These are phyloP conservation scores for Peromyscus attwateri DNA, from an alignment of 2,797 vertebrate species.

Conservation along the genomic window DNA sequence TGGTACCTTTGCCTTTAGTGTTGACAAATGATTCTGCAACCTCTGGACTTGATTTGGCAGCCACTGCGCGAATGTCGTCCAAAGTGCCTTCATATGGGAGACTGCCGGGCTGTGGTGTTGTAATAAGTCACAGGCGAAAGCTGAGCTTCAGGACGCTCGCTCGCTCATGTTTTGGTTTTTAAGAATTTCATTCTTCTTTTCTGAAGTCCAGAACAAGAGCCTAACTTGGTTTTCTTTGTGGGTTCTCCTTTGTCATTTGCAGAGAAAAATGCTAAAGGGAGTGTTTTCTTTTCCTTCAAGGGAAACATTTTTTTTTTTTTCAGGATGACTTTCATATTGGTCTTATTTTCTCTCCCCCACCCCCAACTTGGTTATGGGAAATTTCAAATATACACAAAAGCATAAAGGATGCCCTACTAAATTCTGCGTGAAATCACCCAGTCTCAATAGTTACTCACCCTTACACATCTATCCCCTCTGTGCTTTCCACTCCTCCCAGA, in stretches of 20 bases:
- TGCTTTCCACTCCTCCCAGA: not conserved
- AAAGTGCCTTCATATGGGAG: slow-evolving; percentile 5
- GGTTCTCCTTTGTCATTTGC: not conserved
- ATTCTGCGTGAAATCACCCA: not conserved
- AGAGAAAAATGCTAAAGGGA: slow-evolving; percentile 46
- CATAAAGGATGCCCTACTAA: slow-evolving; percentile 29
- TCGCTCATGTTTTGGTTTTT: slow-evolving; percentile 14
- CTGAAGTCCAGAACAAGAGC: slow-evolving; percentile 15
- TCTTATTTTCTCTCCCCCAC: not conserved
- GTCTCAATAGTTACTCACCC: not conserved
- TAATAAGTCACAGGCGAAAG: not conserved
- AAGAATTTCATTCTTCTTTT: slow-evolving; percentile 44
- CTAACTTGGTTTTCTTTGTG: slow-evolving; percentile 47
- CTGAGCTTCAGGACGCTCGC: not conserved
- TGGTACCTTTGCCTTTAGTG: slow-evolving; percentile 65
- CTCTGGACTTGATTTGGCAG: slow-evolving; percentile 71
- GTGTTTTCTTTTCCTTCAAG: not conserved
- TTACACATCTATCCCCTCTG: not conserved
- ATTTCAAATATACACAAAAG: slow-evolving; percentile 48
- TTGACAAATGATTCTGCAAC: slow-evolving; percentile 77
- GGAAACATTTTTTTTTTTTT: slow-evolving; percentile 38
- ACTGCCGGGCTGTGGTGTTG: not conserved
- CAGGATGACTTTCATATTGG: not conserved
- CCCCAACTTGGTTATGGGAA: slow-evolving; percentile 8
- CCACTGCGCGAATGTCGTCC: not conserved